A percentile compares a stretch with the other conserved stretches of the same genome.
phyloP scores from a whole-genome alignment of 2,797 vertebrate species.

The Halcyon leucocephala region DNA sequence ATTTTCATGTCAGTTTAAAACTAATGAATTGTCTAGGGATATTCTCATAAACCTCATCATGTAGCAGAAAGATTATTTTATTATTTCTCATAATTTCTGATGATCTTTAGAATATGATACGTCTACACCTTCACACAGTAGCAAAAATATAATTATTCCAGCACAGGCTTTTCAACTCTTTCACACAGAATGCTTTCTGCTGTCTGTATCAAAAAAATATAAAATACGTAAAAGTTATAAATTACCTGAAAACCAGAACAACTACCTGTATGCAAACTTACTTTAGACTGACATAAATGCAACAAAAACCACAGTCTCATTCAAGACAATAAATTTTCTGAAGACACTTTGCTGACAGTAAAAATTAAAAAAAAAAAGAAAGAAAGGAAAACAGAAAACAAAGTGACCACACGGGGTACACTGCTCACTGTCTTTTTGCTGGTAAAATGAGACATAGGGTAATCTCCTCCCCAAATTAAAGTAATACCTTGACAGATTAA shows the following conservation, averaged over 20 bases:
- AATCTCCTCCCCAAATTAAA: not conserved
- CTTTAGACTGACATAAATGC: not conserved
- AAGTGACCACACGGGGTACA: not conserved
- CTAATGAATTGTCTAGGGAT: slow-evolving; percentile 78
- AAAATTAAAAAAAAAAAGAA: not conserved
- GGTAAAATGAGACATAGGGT: not conserved
- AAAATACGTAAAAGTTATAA: not conserved
- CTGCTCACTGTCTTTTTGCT: not conserved
- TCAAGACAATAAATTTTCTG: not conserved
- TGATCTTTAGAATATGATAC: slow-evolving; percentile 42
- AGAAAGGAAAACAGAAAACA: no score
- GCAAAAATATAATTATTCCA: slow-evolving; percentile 62
- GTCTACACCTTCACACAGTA: not conserved
- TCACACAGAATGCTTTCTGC: slow-evolving; percentile 12
- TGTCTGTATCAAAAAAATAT: not conserved
- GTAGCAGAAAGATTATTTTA: slow-evolving; percentile 58
- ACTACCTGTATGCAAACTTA: not conserved
- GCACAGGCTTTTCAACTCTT: not conserved
- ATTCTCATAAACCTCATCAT: slow-evolving; percentile 72
- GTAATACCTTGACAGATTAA: not conserved
- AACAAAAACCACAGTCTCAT: not conserved
- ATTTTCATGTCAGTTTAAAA: slow-evolving; percentile 79
- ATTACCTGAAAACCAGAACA: not conserved
- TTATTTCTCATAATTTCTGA: slow-evolving; percentile 69
- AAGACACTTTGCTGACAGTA: not conserved